These are phyloP conservation scores for Enchytraeus crypticus DNA, from an alignment of 2,888 invertebrate genomes.

Conservation along the genomic window DNA sequence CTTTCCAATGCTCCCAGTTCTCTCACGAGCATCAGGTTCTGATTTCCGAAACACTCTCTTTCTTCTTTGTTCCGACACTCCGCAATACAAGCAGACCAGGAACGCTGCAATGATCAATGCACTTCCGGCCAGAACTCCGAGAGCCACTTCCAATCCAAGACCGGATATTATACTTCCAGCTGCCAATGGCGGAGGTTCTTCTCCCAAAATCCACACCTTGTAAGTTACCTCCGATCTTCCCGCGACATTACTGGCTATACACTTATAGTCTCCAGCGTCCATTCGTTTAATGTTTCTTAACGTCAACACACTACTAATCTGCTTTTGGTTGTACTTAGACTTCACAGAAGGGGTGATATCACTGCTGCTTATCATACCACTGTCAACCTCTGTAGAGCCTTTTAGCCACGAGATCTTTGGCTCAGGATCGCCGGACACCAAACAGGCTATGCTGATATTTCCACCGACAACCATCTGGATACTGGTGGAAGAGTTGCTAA, in stretches of 20 bases:
- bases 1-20: too few species aligned
- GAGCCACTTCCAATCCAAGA: background rate
- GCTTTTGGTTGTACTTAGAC: background rate
- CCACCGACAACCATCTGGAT: conserved; percentile 14
- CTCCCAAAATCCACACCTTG: conserved; percentile 17
- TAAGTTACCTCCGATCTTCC: conserved; percentile 24
- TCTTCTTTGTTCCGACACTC: background rate
- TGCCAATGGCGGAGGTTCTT: background rate
- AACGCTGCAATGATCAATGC: background rate
- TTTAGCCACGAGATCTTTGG: conserved; percentile 20
- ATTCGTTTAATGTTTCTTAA: conserved; percentile 8
- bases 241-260: conserved; percentile 20
- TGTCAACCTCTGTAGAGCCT: background rate
- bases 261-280: conserved; percentile 21
- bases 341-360: background rate
- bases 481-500: conserved; percentile 9
- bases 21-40: too few species aligned
- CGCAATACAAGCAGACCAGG: background rate
- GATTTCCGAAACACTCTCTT: too few species aligned
- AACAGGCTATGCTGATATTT: conserved; percentile 21
- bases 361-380: background rate
- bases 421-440: conserved; percentile 20
- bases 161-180: background rate
- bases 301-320: conserved; percentile 12
- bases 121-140: background rate